Conservation (phyloP, 2,797 vertebrate species). For the Semotilus atromaculatus region DNA sequence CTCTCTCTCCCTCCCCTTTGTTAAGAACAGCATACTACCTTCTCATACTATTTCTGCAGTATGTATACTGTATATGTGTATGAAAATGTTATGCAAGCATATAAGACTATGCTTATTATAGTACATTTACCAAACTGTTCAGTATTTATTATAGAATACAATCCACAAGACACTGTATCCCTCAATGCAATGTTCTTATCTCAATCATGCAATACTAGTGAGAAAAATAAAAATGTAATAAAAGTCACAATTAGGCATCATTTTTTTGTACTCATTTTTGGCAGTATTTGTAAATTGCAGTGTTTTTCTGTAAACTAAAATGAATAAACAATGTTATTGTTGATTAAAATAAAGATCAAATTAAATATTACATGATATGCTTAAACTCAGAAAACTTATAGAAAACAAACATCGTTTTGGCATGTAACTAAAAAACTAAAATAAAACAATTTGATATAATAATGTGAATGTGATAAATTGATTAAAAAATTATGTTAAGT, state of each 20-base stretch:
- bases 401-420: neutral
- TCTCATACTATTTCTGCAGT: neutral
- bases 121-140: neutral
- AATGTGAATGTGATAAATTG: no score
- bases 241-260: neutral
- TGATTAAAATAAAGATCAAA: neutral
- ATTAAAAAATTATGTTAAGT: neutral
- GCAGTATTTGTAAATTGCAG: neutral
- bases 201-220: neutral
- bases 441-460: neutral
- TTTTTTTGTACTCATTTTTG: neutral
- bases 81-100: neutral
- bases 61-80: neutral
- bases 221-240: neutral
- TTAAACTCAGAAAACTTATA: neutral
- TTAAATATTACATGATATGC: neutral
- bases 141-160: neutral
- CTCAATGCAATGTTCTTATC: neutral
- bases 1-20: slow-evolving; percentile 20
- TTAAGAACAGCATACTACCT: slow-evolving; percentile 4
- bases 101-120: neutral
- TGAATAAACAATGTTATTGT: neutral
- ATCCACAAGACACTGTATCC: neutral
- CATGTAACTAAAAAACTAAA: no score
- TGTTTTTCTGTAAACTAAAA: neutral